A percentile compares a stretch with the other conserved stretches of the same genome.
Evolutionary conservation across 2,113 vertebrate genomes (phyloP).

Genomic region (Alectura lathami): DNA sequence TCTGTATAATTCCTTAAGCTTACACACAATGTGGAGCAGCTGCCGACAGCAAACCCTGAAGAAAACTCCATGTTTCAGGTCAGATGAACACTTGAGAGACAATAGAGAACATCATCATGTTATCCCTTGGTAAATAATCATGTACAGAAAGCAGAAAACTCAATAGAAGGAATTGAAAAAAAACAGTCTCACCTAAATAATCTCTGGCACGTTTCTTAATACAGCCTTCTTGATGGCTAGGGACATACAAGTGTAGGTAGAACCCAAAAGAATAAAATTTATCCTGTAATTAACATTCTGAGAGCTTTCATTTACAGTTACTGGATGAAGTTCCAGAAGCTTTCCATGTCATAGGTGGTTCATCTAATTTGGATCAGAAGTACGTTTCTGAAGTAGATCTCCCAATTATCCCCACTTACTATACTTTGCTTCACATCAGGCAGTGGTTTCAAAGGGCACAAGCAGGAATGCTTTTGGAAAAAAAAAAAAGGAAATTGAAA

Average conservation of each 20-base stretch:
- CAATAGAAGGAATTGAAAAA: not conserved
- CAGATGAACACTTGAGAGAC: not conserved
- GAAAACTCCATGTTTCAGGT: not conserved
- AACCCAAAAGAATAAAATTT: not conserved
- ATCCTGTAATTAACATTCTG: not conserved
- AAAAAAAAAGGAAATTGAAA: not conserved
- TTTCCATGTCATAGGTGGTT: not conserved
- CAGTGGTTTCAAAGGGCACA: not conserved
- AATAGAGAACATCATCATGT: not conserved
- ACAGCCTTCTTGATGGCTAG: not conserved
- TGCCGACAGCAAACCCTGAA: not conserved
- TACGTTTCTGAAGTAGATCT: not conserved
- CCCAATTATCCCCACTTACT: not conserved
- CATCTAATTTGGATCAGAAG: not conserved
- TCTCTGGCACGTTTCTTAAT: not conserved
- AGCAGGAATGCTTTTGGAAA: not conserved
- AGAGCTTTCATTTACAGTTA: not conserved
- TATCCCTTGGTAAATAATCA: not conserved
- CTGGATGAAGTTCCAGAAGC: not conserved
- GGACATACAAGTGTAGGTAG: not conserved
- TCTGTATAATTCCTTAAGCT: not conserved
- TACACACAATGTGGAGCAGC: not conserved
- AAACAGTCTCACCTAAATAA: not conserved
- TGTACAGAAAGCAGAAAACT: not conserved
- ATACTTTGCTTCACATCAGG: not conserved